Evolutionary conservation across 2,113 vertebrate species (phyloP).

Genomic region (Proterorhinus semilunaris): DNA sequence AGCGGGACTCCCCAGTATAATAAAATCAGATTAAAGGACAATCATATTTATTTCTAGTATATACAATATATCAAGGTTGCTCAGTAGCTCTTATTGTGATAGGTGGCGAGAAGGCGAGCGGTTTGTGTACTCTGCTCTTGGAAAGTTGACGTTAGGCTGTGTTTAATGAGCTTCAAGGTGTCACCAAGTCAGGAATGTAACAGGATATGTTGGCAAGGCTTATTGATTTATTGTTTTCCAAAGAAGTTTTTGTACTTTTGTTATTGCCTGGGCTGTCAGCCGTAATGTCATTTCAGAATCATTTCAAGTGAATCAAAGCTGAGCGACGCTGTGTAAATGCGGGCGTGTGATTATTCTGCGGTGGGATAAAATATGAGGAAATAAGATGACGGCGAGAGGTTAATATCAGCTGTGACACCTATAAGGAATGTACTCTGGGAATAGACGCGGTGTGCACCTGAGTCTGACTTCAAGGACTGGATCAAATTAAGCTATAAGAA

Average conservation of each 20-base stretch:
- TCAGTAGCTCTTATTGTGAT: slow-evolving; percentile 73
- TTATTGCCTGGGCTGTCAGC: slow-evolving; percentile 72
- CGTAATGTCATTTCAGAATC: slow-evolving; percentile 68
- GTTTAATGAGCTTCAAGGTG: slow-evolving; percentile 89
- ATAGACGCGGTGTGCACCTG: slow-evolving; percentile 6
- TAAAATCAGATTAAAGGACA: slow-evolving; percentile 98
- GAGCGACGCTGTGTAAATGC: slow-evolving; percentile 58
- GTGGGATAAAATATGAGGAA: slow-evolving; percentile 55
- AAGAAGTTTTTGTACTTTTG: slow-evolving; percentile 70
- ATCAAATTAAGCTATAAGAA: slow-evolving; percentile 1
- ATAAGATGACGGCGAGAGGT: slow-evolving; percentile 46
- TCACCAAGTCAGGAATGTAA: slow-evolving; percentile 75
- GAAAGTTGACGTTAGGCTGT: slow-evolving; percentile 89
- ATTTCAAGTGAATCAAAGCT: slow-evolving; percentile 69
- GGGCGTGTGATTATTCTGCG: slow-evolving; percentile 37
- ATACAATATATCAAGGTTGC: slow-evolving; percentile 91
- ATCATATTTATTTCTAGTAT: slow-evolving; percentile 97
- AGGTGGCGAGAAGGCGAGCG: slow-evolving; percentile 64
- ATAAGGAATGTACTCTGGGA: slow-evolving; percentile 26
- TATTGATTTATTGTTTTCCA: slow-evolving; percentile 79
- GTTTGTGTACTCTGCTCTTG: slow-evolving; percentile 82
- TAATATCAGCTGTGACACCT: slow-evolving; percentile 54
- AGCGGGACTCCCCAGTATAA: slow-evolving; percentile 93
- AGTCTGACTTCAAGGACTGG: slow-evolving; percentile 5
- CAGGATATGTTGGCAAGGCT: slow-evolving; percentile 65